A percentile compares a stretch with the other conserved stretches of the same genome.
Conservation (phyloP, 2,888 invertebrate species). For the Acronicta alni region DNA sequence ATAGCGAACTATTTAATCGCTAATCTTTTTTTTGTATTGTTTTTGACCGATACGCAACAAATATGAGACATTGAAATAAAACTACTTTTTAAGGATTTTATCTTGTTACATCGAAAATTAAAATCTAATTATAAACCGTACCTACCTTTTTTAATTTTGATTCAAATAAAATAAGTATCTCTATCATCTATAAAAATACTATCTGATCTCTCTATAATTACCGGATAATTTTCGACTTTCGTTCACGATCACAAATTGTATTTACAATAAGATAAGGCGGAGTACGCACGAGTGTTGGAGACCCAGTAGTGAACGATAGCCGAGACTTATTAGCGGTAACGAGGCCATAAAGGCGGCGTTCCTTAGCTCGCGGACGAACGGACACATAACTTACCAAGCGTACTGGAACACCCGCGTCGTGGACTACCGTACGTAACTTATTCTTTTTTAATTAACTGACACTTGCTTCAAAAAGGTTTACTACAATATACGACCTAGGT, state of each 20-base stretch:
- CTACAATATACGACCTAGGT: not conserved
- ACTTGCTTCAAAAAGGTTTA: slow-evolving; percentile 19
- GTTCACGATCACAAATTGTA: slow-evolving; percentile 5
- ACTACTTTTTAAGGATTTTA: no score
- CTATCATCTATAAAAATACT: not conserved
- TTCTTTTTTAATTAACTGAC: slow-evolving; percentile 38
- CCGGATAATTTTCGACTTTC: slow-evolving; percentile 8
- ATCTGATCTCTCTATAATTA: slow-evolving; percentile 1
- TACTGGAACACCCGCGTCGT: slow-evolving; percentile 70
- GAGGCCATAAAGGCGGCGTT: slow-evolving; percentile 57
- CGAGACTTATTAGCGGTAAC: slow-evolving; percentile 71
- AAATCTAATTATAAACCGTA: no score
- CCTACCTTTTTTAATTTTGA: not conserved
- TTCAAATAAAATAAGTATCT: not conserved
- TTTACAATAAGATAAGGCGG: slow-evolving; percentile 19
- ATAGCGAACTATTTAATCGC: no score
- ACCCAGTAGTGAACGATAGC: slow-evolving; percentile 31
- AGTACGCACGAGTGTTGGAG: slow-evolving; percentile 17
- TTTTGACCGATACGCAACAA: no score
- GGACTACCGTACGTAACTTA: slow-evolving; percentile 34
- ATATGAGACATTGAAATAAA: no score
- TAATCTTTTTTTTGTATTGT: no score
- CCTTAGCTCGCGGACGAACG: slow-evolving; percentile 52
- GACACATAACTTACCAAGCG: slow-evolving; percentile 56
- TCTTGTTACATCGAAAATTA: no score